Evolutionary conservation across 2,888 invertebrate genomes (phyloP).

Genomic region (Lochmaea capreae): DNA sequence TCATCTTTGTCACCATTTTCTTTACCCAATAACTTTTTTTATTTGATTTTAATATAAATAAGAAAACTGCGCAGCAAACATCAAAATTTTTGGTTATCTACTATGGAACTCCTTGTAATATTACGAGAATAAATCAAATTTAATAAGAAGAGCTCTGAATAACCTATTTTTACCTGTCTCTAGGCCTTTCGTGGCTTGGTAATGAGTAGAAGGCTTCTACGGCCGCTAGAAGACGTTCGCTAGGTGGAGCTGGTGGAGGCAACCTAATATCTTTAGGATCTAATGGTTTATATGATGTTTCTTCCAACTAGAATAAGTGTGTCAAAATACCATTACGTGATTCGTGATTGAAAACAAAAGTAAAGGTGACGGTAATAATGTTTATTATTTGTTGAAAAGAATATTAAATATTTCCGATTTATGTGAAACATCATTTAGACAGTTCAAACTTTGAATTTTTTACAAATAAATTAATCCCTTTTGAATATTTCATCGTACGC

Average conservation of each 20-base stretch:
- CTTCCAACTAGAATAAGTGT: conserved; percentile 76
- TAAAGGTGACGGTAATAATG: conserved; percentile 7
- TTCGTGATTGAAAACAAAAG: conserved; percentile 20
- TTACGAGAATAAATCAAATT: conserved; percentile 1
- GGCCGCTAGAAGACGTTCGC: conserved; percentile 90
- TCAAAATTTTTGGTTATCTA: not conserved
- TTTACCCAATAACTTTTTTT: no score
- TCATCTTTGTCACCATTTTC: no score
- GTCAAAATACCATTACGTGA: conserved; percentile 48
- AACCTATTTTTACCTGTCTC: conserved; percentile 79
- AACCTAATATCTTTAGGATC: conserved; percentile 91
- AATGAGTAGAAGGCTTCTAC: conserved; percentile 96
- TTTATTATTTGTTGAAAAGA: conserved; percentile 7
- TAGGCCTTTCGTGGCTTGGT: conserved; percentile 93
- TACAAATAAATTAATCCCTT: no score
- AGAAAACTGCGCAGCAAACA: no score
- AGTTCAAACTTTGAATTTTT: no score
- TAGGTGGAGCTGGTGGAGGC: conserved; percentile 95
- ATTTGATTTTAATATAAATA: no score
- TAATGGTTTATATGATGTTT: conserved; percentile 88
- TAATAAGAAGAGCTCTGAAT: conserved; percentile 32
- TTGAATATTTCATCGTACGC: no score
- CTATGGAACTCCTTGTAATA: conserved; percentile 20
- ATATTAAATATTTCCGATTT: not conserved
- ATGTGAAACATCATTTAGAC: no score